These are phyloP conservation scores for Orbicella faveolata DNA, from an alignment of 64 coral and sea anemone genomes.

Conservation along the genomic window DNA sequence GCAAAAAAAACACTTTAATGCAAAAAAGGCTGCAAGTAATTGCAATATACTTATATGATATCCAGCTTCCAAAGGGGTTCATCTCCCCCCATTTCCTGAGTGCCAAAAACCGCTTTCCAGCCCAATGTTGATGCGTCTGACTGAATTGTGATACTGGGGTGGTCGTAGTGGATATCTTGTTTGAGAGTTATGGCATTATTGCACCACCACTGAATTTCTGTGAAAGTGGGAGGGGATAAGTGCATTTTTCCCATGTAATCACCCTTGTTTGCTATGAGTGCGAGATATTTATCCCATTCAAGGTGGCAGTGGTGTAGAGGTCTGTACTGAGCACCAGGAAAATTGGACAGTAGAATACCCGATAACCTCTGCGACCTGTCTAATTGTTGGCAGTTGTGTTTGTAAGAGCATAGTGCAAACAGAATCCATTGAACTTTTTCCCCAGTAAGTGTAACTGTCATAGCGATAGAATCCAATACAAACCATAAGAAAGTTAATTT, in stretches of 20 bases:
- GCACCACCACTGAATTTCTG: conserved; percentile 50
- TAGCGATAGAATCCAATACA: conserved; percentile 46
- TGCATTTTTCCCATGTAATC: conserved; percentile 27
- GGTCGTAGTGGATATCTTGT: neutral
- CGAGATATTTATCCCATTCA: conserved; percentile 35
- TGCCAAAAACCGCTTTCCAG: conserved; percentile 38
- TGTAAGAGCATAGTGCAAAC: neutral
- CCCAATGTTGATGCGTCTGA: conserved; percentile 58
- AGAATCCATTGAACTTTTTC: neutral
- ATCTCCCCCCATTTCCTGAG: conserved; percentile 4
- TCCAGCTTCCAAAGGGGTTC: conserved; percentile 6
- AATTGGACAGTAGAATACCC: conserved; percentile 43
- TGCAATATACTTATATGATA: conserved; percentile 23
- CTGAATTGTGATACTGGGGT: conserved; percentile 9
- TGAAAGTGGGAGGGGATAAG: neutral
- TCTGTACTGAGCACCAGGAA: conserved; percentile 34
- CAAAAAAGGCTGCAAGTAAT: conserved; percentile 41
- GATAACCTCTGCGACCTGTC: conserved; percentile 43
- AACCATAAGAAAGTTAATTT: conserved; percentile 61
- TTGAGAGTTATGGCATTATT: conserved; percentile 12
- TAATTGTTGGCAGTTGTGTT: conserved; percentile 35
- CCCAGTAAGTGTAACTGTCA: conserved; percentile 20
- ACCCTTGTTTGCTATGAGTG: conserved; percentile 9
- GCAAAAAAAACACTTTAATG: conserved; percentile 19
- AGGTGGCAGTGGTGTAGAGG: conserved; percentile 40